Evolutionary conservation across 1,140 invertebrate genomes (phyloP).

Genomic region (Mizuhopecten yessoensis): DNA sequence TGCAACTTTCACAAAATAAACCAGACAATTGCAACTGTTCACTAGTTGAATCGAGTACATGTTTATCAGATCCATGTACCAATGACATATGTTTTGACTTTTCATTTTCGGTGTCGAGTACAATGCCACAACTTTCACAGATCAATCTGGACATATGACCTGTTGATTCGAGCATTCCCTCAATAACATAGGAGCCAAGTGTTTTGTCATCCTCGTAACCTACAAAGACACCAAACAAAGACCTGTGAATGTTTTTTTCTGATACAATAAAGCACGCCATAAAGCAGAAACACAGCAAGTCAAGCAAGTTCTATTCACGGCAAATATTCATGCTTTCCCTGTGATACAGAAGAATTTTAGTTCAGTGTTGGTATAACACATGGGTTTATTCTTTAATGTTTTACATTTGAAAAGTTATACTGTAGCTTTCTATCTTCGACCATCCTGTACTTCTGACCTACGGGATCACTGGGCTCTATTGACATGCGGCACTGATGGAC

Average conservation of each 20-base stretch:
- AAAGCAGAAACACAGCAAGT: neutral
- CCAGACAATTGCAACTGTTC: neutral
- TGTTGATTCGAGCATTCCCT: neutral
- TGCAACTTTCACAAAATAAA: neutral
- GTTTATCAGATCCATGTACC: neutral
- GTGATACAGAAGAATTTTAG: neutral
- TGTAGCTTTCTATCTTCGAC: neutral
- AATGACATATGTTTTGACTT: neutral
- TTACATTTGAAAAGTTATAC: no score
- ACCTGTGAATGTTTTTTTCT: neutral
- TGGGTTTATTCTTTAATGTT: no score
- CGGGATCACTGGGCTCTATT: neutral
- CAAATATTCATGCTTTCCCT: neutral
- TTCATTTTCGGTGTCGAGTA: neutral
- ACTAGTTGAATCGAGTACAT: neutral
- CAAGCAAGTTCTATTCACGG: neutral
- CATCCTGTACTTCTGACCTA: neutral
- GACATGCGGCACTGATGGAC: slow-evolving; percentile 40
- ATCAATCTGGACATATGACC: neutral
- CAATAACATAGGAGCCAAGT: neutral
- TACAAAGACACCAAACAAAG: slow-evolving; percentile 20
- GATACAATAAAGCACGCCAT: neutral
- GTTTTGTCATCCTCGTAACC: neutral
- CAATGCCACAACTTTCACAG: neutral
- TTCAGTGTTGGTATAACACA: no score